Evolutionary conservation across 2,888 invertebrate genomes (phyloP), one percentile per base, ranked within the genome.

Genomic region (Erebia ligea): DNA sequence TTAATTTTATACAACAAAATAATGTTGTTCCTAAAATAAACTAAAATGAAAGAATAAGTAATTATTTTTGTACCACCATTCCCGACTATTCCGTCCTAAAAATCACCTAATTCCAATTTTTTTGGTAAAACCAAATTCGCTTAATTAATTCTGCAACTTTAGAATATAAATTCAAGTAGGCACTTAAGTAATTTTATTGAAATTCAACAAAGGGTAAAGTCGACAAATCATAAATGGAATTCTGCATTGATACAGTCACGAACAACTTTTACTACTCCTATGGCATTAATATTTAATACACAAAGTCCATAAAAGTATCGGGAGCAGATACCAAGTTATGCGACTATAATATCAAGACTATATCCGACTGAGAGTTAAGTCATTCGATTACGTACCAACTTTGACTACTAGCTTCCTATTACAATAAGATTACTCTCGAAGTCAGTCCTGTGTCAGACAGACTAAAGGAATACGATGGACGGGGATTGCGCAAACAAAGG

Each of bases 401-500:
- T 69, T 67, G 64, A 73, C 70, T 76, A 63, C 69, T 63, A 54
- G 70, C 64, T 73, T 73, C 70, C 69, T 54, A 67, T 67, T 71
- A 78, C 76, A 78, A 77, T 77, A 73, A 72, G 74, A 69, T 70
- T 74, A 75, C 78, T 75, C 77, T 79, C 76, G 76, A 79, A 79
- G 76, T 80, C 76, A 77, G 80, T 79, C 76, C 75, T 69, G 71
- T 76, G 73, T 73, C 72, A 68, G 67, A 65, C 48, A 48, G 62
- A 62, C 21, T 48, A 61, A 42, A 45, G 21, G 10, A n/a, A 9
- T 6, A 59, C 11, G n/a, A 17, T 59, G 17, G 40, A 59, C 25
- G 13, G 25, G 5, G 56, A 57, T 21, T 21, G 56, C 13, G 10
- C 19, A 21, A 10, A 56, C 3, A 56, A 54, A 34, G 34, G 34